Base-by-base conservation (phyloP, 2,888 invertebrate species). In the Limnephilus lunatus region DNA sequence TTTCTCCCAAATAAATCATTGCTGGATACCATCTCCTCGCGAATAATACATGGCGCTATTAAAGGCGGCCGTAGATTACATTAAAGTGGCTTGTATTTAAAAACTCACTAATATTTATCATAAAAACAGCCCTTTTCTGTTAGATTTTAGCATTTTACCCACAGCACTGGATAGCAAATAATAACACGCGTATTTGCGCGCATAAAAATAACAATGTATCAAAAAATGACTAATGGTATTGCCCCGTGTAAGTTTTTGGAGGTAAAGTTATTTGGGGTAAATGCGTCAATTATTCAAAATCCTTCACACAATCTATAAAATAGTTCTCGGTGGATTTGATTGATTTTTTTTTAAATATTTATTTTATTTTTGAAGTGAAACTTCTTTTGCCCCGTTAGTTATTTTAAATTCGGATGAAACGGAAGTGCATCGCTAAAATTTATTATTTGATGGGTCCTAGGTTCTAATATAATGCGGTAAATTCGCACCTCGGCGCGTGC, bases 1-100 rank as follows among this genome's bases (percentile, higher is more conserved):
- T 86, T 86, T 86, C 86, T 44, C 86, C 25, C n/a, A 48, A 35
- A 44, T 86, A 86, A 86, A 86, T 86, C 86, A 86, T 86, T 30
- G 35, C 7, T 44, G n/a, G 30, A 7, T 86, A 48, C 48, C 35
- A n/a, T 86, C 86, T 48, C 30, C 39, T 86, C 19, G n/a, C 48
- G n/a, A 86, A 86, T 68, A 68, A 68, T 30, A 44, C 86, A 44
- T 44, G 86, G 44, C n/a, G 44, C n/a, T 44, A 30, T 86, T 86
- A 39, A 86, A 39, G 14, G 86, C 39, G 9, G 11, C 39, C 44
- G 30, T 86, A 86, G 44, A 86, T 86, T 86, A 44, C 44, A 30
- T 44, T 44, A 86, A 39, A 44, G 44, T 30, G 44, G 86, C 44
- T 35, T n/a, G 44, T 48, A 86, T 86, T 86, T 86, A 86, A 44